Evolutionary conservation across 2,888 invertebrate genomes (phyloP).

Genomic region (Horisme vitalbata): DNA sequence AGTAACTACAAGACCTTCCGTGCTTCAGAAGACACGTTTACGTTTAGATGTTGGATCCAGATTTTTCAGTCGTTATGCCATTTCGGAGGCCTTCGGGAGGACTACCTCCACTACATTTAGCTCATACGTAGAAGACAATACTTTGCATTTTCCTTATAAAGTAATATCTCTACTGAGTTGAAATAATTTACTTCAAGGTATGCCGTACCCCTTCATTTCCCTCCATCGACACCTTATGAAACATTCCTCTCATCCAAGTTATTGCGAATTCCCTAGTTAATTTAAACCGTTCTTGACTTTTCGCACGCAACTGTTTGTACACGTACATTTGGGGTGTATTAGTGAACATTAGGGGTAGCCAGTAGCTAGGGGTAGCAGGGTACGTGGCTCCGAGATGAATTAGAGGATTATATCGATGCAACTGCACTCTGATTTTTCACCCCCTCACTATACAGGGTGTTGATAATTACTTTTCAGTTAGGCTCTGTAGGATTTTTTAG

Average conservation of each 20-base stretch:
- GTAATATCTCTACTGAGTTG: no score
- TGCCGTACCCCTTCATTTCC: neutral
- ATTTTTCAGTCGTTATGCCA: no score
- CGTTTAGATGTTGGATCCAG: no score
- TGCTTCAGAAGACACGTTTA: no score
- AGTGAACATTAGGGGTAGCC: slow-evolving; percentile 56
- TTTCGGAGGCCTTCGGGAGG: no score
- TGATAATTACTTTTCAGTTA: no score
- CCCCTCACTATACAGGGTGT: slow-evolving; percentile 63
- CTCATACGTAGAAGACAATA: no score
- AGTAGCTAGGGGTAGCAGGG: slow-evolving; percentile 29
- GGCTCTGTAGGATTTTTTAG: no score
- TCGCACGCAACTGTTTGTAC: slow-evolving; percentile 75
- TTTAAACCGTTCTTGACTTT: slow-evolving; percentile 66
- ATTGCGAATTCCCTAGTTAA: slow-evolving; percentile 24
- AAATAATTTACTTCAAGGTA: neutral
- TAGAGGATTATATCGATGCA: slow-evolving; percentile 79
- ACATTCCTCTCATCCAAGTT: slow-evolving; percentile 16
- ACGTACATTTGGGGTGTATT: slow-evolving; percentile 66
- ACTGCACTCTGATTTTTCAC: slow-evolving; percentile 81
- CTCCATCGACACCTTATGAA: slow-evolving; percentile 8
- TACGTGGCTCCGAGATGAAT: slow-evolving; percentile 69
- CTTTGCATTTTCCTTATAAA: no score
- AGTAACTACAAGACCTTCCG: no score
- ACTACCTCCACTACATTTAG: no score